Evolutionary conservation across 2,888 invertebrate species (phyloP).

Genomic region (Anoncus sp.): DNA sequence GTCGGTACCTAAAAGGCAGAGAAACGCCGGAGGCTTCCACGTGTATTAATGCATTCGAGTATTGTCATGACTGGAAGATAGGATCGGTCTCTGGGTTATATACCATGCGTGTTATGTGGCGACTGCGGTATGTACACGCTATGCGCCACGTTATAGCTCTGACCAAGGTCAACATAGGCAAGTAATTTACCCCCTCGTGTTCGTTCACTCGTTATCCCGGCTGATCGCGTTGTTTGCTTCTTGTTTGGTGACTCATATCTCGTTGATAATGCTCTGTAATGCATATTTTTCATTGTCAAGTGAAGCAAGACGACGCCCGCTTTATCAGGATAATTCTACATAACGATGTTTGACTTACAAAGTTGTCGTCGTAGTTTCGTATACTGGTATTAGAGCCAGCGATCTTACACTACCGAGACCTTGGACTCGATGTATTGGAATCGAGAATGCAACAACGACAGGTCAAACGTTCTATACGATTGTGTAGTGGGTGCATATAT

Average conservation of each 20-base stretch:
- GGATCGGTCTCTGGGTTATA: slow-evolving; percentile 30
- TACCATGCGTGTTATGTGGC: too few species aligned
- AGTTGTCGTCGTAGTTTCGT: background rate
- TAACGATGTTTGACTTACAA: background rate
- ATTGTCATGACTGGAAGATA: slow-evolving; percentile 24
- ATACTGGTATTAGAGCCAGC: background rate
- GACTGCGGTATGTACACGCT: slow-evolving; percentile 6
- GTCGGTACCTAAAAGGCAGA: slow-evolving; percentile 21
- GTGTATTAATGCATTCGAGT: slow-evolving; percentile 26
- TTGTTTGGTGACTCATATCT: background rate
- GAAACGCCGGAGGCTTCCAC: slow-evolving; percentile 7
- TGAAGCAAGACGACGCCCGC: background rate
- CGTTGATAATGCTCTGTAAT: background rate
- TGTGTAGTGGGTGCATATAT: too few species aligned
- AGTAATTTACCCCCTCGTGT: background rate
- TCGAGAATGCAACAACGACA: too few species aligned
- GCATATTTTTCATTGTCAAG: background rate
- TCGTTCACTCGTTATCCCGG: background rate
- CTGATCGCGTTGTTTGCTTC: slow-evolving; percentile 9
- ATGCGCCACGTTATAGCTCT: slow-evolving; percentile 37
- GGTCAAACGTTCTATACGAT: too few species aligned
- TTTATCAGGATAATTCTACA: background rate
- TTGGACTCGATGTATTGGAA: too few species aligned
- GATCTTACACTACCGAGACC: too few species aligned
- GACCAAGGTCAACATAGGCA: slow-evolving; percentile 36